A percentile compares a stretch with the other conserved stretches of the same genome.
Conservation (phyloP, 2,797 vertebrate genomes). For the Oryzias dopingdopingensis region DNA sequence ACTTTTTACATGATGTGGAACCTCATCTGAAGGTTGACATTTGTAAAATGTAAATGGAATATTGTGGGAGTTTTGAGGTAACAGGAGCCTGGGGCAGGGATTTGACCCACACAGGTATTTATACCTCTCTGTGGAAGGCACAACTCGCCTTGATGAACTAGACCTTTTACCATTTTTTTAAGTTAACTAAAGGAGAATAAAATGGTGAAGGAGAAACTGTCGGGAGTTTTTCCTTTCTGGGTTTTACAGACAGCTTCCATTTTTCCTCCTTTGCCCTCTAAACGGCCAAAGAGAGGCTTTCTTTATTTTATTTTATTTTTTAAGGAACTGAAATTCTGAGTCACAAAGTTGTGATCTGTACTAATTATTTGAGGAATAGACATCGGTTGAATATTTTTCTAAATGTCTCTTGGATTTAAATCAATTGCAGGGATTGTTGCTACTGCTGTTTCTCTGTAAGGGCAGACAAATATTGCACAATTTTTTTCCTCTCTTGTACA, state of each 20-base stretch:
- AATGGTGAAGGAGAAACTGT: slow-evolving; percentile 72
- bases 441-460: slow-evolving; percentile 83
- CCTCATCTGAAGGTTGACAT: slow-evolving; percentile 56
- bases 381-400: slow-evolving; percentile 65
- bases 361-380: slow-evolving; percentile 64
- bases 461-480: slow-evolving; percentile 90
- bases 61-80: slow-evolving; percentile 35
- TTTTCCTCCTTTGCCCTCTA: slow-evolving; percentile 55
- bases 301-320: slow-evolving; percentile 17
- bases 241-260: slow-evolving; percentile 71
- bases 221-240: slow-evolving; percentile 38
- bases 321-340: slow-evolving; percentile 34
- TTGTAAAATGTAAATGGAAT: slow-evolving; percentile 68
- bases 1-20: slow-evolving; percentile 66
- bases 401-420: slow-evolving; percentile 77
- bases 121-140: slow-evolving; percentile 59
- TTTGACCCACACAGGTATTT: slow-evolving; percentile 67
- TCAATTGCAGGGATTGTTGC: slow-evolving; percentile 88
- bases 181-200: slow-evolving; percentile 77
- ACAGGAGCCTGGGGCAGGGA: slow-evolving; percentile 50
- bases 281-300: slow-evolving; percentile 33
- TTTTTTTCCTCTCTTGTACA: slow-evolving; percentile 69
- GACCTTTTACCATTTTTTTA: slow-evolving; percentile 73
- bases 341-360: slow-evolving; percentile 58
- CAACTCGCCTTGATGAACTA: slow-evolving; percentile 56